Conservation (phyloP, 2,888 invertebrate species). For the Lepidocyrtoides sp. region DNA sequence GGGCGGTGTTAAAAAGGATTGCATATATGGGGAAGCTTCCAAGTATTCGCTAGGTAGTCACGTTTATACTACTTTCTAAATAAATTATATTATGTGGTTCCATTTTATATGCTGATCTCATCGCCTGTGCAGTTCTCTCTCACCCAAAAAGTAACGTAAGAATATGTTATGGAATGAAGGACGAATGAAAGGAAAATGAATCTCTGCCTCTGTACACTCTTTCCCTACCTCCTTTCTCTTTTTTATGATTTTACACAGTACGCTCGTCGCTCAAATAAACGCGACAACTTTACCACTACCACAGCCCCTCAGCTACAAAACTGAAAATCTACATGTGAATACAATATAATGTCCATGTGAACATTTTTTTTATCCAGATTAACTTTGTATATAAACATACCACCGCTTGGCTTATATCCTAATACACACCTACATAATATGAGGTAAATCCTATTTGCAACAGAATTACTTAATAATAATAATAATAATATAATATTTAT, state of each 20-base stretch:
- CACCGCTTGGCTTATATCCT: background rate
- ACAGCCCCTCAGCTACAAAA: background rate
- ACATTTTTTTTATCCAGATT: background rate
- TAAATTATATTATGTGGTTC: background rate
- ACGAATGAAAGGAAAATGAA: background rate
- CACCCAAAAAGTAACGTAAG: background rate
- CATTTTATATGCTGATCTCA: background rate
- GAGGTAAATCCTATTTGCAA: background rate
- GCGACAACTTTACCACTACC: background rate
- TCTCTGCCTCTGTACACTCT: too few species aligned
- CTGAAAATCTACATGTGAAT: background rate
- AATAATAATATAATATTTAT: background rate
- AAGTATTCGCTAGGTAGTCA: background rate
- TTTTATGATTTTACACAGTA: background rate
- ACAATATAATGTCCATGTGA: background rate
- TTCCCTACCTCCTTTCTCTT: background rate
- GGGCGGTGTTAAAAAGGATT: background rate
- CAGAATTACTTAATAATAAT: background rate
- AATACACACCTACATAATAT: background rate
- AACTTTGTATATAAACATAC: background rate
- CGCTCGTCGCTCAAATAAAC: background rate
- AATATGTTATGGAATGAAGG: too few species aligned
- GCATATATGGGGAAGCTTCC: background rate
- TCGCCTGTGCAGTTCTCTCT: background rate
- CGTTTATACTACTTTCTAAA: slow-evolving; percentile 16